phyloP scores from a whole-genome alignment of 2,113 vertebrate species.

The Taxidea taxus region DNA sequence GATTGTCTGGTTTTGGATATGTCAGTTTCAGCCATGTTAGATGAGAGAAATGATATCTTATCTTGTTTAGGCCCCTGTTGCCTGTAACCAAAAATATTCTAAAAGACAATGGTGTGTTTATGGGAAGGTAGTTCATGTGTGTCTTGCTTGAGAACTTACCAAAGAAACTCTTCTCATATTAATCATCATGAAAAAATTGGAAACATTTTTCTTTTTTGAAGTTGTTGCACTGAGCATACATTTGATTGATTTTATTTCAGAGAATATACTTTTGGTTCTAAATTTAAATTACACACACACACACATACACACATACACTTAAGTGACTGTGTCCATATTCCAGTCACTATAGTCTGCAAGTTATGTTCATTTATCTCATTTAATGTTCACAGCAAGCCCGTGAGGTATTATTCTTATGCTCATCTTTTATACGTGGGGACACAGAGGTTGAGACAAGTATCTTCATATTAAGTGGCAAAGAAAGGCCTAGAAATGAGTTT shows the following conservation, averaged over 20 bases:
- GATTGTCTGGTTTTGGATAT: not conserved
- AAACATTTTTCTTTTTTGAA: conserved; percentile 9
- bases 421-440: not conserved
- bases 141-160: not conserved
- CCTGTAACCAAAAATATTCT: not conserved
- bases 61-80: not conserved
- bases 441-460: not conserved
- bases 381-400: not conserved
- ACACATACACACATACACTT: not conserved
- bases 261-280: not conserved
- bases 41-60: not conserved
- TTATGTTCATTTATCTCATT: not conserved
- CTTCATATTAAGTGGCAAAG: not conserved
- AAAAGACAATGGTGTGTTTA: not conserved
- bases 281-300: not conserved
- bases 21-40: not conserved
- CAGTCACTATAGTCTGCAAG: not conserved
- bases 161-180: not conserved
- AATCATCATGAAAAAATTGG: not conserved
- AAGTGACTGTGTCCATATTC: not conserved
- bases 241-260: not conserved
- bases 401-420: not conserved
- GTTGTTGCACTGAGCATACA: not conserved
- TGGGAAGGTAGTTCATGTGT: not conserved
- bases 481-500: not conserved